Conservation (phyloP, 2,113 vertebrate species). For the Cygnus buccinator region DNA sequence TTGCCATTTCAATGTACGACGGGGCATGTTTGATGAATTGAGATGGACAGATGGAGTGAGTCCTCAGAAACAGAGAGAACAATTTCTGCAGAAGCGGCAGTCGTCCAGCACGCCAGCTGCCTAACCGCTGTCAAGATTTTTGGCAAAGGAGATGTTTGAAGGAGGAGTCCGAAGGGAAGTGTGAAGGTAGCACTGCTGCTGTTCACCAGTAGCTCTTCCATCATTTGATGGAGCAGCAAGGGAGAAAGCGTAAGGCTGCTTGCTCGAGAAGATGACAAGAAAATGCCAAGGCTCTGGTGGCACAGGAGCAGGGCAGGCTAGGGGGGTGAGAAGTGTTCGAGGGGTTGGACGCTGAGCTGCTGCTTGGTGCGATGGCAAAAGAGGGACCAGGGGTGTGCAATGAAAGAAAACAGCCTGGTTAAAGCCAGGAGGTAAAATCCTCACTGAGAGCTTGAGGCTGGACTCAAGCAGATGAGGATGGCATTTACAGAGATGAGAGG, state of each 20-base stretch:
- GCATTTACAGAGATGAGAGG: background rate
- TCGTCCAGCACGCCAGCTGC: background rate
- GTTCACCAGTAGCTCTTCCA: background rate
- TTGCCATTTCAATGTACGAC: background rate
- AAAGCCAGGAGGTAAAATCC: background rate
- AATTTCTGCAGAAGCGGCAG: background rate
- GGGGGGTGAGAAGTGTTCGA: background rate
- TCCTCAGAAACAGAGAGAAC: background rate
- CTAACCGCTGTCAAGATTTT: background rate
- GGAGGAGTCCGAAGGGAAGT: background rate
- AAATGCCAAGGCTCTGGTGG: background rate
- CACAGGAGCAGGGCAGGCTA: background rate
- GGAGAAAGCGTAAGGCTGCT: background rate
- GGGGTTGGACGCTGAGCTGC: background rate
- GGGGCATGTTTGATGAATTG: background rate
- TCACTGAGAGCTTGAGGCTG: background rate
- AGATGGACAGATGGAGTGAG: background rate
- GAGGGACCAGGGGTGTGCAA: no score
- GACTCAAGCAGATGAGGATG: background rate
- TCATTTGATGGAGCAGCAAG: background rate
- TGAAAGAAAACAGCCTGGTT: accelerated
- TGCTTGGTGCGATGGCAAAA: background rate
- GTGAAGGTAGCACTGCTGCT: background rate
- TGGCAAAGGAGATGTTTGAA: background rate
- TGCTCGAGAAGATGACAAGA: background rate